Evolutionary conservation across 2,888 invertebrate species (phyloP).

Genomic region (Mantis religiosa): DNA sequence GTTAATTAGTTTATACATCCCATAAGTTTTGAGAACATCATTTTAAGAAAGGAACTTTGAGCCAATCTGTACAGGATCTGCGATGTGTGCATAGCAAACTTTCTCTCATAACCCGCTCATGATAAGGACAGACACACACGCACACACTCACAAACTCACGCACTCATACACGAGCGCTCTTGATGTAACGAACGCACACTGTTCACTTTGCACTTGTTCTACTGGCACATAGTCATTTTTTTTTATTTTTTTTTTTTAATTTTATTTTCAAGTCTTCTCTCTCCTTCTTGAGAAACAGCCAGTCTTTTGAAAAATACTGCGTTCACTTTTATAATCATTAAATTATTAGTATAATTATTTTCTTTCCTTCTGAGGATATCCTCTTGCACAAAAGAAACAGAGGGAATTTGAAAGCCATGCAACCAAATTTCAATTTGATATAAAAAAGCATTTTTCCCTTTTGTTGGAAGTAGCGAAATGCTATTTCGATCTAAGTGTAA

Average conservation of each 20-base stretch:
- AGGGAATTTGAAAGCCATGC: background rate
- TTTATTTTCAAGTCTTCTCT: constrained; percentile 20
- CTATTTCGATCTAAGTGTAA: background rate
- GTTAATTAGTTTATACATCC: background rate
- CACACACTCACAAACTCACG: background rate
- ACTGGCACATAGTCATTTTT: background rate
- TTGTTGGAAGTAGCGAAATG: background rate
- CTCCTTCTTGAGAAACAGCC: constrained; percentile 16
- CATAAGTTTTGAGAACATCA: background rate
- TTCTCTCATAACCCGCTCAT: background rate
- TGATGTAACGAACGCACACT: background rate
- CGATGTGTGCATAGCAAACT: background rate
- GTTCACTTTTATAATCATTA: constrained; percentile 18
- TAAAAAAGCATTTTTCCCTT: background rate
- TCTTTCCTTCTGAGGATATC: background rate
- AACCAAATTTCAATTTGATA: background rate
- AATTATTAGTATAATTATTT: constrained; percentile 5
- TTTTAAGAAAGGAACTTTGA: constrained; percentile 12
- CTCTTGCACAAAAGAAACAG: constrained; percentile 8
- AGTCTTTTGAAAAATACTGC: constrained; percentile 26
- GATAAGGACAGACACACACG: background rate
- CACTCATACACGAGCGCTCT: background rate
- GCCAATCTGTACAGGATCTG: background rate
- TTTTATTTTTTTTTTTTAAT: background rate
- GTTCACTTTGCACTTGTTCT: background rate